Conservation (phyloP, 1,140 invertebrate species). For the Drosophila yakuba region DNA sequence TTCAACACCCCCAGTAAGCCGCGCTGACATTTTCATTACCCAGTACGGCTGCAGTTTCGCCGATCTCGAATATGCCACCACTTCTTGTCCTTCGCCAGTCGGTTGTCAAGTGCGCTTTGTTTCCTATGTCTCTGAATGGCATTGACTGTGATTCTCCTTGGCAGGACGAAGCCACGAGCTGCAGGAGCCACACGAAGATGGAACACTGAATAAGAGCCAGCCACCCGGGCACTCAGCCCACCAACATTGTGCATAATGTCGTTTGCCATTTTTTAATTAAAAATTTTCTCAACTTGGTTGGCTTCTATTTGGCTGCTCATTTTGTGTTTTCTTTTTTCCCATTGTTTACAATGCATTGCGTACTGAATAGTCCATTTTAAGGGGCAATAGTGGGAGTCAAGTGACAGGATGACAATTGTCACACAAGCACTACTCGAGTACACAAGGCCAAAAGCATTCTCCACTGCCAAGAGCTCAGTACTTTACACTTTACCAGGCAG, state of each 20-base stretch:
- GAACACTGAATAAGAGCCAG: slow-evolving; percentile 19
- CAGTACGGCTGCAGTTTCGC: slow-evolving; percentile 25
- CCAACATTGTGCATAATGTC: slow-evolving; percentile 58
- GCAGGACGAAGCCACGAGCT: slow-evolving; percentile 24
- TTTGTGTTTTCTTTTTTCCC: slow-evolving; percentile 44
- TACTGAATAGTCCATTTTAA: slow-evolving; percentile 39
- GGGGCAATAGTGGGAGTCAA: slow-evolving; percentile 43
- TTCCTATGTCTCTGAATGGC: slow-evolving; percentile 40
- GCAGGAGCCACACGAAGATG: not conserved
- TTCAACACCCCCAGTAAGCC: slow-evolving; percentile 43
- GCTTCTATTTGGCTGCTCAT: slow-evolving; percentile 67
- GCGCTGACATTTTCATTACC: slow-evolving; percentile 76
- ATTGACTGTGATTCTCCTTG: slow-evolving; percentile 56
- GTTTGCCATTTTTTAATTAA: slow-evolving; percentile 78
- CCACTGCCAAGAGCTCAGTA: slow-evolving; percentile 3
- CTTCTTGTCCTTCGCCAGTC: slow-evolving; percentile 4
- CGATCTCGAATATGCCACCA: slow-evolving; percentile 5
- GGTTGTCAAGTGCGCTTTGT: slow-evolving; percentile 56
- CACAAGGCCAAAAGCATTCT: slow-evolving; percentile 32
- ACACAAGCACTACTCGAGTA: slow-evolving; percentile 35
- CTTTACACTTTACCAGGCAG: slow-evolving; percentile 7
- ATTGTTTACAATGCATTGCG: slow-evolving; percentile 45
- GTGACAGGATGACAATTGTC: slow-evolving; percentile 76
- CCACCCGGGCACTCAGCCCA: slow-evolving; percentile 2
- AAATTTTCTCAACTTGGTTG: slow-evolving; percentile 68